These are phyloP conservation scores for Battus philenor DNA, from an alignment of 1,140 invertebrate genomes.

Conservation along the genomic window DNA sequence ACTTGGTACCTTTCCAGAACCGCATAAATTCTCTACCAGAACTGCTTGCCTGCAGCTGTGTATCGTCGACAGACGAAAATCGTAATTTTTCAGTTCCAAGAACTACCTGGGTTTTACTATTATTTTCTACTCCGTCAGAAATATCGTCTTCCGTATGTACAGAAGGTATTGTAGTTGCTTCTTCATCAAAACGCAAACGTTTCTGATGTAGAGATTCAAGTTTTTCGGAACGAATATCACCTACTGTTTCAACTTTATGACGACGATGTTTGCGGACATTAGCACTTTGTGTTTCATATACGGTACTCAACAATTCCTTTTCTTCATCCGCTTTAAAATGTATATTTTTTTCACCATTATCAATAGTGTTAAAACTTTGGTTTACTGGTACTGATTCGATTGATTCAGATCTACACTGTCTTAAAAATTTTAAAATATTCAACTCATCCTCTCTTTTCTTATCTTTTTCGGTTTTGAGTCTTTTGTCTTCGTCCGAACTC, in stretches of 20 bases:
- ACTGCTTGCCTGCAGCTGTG: slow-evolving; percentile 5
- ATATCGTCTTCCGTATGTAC: slow-evolving; percentile 9
- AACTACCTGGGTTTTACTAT: slow-evolving; percentile 17
- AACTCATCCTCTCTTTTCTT: slow-evolving; percentile 21
- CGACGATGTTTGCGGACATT: not conserved
- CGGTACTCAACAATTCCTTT: slow-evolving; percentile 37
- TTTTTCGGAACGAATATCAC: slow-evolving; percentile 19
- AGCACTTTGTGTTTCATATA: slow-evolving; percentile 25
- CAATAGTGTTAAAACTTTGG: not conserved
- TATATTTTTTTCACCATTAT: slow-evolving; percentile 3
- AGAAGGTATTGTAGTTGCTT: slow-evolving; percentile 32
- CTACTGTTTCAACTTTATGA: slow-evolving; percentile 5
- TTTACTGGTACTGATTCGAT: not conserved
- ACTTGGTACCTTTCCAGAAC: slow-evolving; percentile 38
- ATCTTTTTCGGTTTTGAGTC: not conserved
- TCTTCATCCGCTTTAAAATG: slow-evolving; percentile 26
- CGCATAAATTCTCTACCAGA: slow-evolving; percentile 31
- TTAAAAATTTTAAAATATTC: slow-evolving; percentile 28
- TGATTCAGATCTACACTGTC: slow-evolving; percentile 17
- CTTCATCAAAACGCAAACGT: slow-evolving; percentile 47
- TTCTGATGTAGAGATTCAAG: slow-evolving; percentile 21
- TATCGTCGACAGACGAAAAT: slow-evolving; percentile 13
- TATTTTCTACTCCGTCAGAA: slow-evolving; percentile 13
- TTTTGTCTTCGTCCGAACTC: not conserved
- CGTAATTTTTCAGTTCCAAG: slow-evolving; percentile 17